Evolutionary conservation across 2,888 invertebrate genomes (phyloP).

Genomic region (Acanthosepion esculentum): DNA sequence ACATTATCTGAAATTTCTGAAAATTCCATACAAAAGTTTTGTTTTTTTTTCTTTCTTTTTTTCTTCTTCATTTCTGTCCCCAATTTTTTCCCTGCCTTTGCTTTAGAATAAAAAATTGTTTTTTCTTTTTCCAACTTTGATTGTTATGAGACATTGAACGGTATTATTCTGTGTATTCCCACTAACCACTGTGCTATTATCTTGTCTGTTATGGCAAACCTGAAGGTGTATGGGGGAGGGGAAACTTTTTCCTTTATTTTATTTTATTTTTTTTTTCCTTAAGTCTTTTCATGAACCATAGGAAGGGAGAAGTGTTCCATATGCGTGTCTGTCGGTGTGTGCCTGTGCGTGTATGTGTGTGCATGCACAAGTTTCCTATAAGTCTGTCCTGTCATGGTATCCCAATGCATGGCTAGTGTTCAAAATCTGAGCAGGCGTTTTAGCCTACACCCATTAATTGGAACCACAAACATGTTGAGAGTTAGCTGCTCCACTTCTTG

Average conservation of each 20-base stretch:
- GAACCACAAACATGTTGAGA: neutral
- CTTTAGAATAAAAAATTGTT: neutral
- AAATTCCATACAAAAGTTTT: neutral
- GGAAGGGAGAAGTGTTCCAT: too few species aligned
- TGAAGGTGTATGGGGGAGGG: too few species aligned
- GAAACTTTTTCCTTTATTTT: too few species aligned
- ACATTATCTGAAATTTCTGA: too few species aligned
- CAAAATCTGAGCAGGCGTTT: neutral
- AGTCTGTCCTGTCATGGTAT: neutral
- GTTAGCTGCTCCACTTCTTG: neutral
- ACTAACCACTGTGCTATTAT: too few species aligned
- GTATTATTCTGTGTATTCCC: too few species aligned
- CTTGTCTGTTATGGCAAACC: too few species aligned
- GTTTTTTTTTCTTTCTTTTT: neutral
- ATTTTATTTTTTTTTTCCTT: too few species aligned
- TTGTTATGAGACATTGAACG: too few species aligned
- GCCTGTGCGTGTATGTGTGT: neutral
- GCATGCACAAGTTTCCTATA: neutral
- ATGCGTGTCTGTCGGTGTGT: neutral
- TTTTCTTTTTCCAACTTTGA: neutral
- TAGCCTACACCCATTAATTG: neutral
- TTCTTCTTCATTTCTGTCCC: too few species aligned
- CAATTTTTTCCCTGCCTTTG: neutral
- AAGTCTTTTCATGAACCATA: too few species aligned
- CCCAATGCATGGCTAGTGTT: conserved; percentile 13